Percentiles rank a stretch among this genome's conserved stretches.
These are phyloP conservation scores for Homarus gammarus DNA, from an alignment of 2,888 invertebrate species.

Conservation along the genomic window DNA sequence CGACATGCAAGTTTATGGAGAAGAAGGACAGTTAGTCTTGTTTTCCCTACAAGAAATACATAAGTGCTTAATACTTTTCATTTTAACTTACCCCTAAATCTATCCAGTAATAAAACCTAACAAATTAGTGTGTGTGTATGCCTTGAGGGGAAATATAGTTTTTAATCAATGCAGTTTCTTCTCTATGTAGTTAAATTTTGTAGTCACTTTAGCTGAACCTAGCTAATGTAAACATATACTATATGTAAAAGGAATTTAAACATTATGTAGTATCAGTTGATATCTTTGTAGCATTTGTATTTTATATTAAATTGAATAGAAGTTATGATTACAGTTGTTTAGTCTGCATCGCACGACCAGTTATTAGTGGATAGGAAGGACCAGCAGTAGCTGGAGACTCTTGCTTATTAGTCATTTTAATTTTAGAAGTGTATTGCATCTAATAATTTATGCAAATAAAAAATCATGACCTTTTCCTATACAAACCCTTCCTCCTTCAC, in stretches of 20 bases:
- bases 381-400: slow-evolving; percentile 9
- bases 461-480: not conserved
- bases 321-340: not conserved
- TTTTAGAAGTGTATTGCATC: not conserved
- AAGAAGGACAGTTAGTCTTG: not conserved
- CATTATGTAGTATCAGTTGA: slow-evolving; percentile 5
- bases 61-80: no score
- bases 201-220: not conserved
- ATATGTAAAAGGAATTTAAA: not conserved
- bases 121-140: not conserved
- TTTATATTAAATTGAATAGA: not conserved
- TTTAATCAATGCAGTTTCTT: slow-evolving; percentile 1
- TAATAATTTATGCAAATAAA: not conserved
- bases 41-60: not conserved
- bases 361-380: not conserved
- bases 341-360: not conserved
- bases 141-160: not conserved
- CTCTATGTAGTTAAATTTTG: not conserved
- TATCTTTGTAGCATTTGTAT: not conserved
- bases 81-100: no score
- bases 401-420: not conserved
- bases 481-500: not conserved
- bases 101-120: not conserved
- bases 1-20: not conserved
- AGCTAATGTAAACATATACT: not conserved